Evolutionary conservation across 2,797 vertebrate species (phyloP), one percentile per base, ranked within the genome.

Genomic region (Macrochelys suwanniensis): DNA sequence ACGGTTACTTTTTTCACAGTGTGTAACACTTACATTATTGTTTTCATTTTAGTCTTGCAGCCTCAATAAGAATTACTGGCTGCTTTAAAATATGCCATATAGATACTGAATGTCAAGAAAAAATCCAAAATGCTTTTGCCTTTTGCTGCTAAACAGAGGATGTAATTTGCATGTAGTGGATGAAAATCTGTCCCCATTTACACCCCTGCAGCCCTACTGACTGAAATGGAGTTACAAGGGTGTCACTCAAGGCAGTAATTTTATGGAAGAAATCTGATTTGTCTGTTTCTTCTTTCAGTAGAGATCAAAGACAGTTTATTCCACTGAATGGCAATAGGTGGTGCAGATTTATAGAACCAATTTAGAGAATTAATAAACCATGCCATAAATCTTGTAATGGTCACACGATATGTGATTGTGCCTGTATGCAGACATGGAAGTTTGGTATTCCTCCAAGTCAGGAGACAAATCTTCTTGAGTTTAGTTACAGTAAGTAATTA

Each of bases 321-420:
- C 96, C 84, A 93, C 89, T 95, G 96, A 97, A 96, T 86, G 96
- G 91, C 6, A 28, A 88, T 86, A 84, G 85, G 86, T 92, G 89
- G 92, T 87, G 92, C 91, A 97, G 97, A 97, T 97, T 98, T 98
- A 98, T 98, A 96, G 97, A 97, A 95, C 94, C 92, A 97, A 97
- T 98, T 97, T 97, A 97, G 96, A 96, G 97, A 97, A 97, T 98
- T 97, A 98, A 97, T 98, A 98, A 98, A 97, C 94, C 96, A 87
- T 88, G 9, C 91, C 92, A 92, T 98, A 98, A 97, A 98, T 98
- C 97, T 97, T 97, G 94, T 93, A 95, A 97, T 94, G 96, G 97
- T 97, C 97, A 97, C 96, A 96, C 92, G 95, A 92, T 95, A 96
- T 94, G 95, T 91, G 96, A 95, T 96, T 95, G 95, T 97, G 96